Conservation (phyloP, 2,113 vertebrate genomes). For the Oryzias curvinotus region DNA sequence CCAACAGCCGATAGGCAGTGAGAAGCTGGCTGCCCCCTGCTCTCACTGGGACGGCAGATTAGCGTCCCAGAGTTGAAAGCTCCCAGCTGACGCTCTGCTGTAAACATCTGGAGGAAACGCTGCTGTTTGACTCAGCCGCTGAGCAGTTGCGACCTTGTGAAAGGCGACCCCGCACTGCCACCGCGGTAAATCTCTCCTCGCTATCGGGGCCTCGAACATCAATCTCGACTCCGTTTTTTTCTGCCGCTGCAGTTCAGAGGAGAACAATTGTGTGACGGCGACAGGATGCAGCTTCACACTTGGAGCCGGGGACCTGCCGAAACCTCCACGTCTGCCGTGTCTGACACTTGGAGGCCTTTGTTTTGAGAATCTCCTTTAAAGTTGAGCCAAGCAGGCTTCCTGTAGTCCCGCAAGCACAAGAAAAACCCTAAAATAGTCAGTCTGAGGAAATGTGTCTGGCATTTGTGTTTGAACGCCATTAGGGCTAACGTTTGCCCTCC, state of each 20-base stretch:
- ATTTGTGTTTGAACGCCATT: background rate
- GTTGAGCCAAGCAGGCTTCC: slow-evolving; percentile 38
- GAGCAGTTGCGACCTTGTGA: background rate
- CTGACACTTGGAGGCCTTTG: slow-evolving; percentile 35
- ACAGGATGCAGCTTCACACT: slow-evolving; percentile 72
- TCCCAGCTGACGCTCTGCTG: slow-evolving; percentile 35
- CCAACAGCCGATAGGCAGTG: slow-evolving; percentile 50
- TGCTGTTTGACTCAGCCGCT: background rate
- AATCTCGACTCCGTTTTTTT: background rate
- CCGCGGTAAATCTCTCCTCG: background rate
- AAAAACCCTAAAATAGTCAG: slow-evolving; percentile 14
- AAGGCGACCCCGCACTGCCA: background rate
- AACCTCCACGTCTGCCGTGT: slow-evolving; percentile 9
- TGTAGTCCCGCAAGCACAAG: background rate
- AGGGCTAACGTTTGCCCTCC: background rate
- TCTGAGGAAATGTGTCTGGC: slow-evolving; percentile 22
- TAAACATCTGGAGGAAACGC: slow-evolving; percentile 64
- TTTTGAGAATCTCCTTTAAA: slow-evolving; percentile 42
- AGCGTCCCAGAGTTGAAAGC: slow-evolving; percentile 36
- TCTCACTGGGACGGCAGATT: slow-evolving; percentile 44
- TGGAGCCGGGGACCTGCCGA: slow-evolving; percentile 44
- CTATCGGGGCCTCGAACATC: no score
- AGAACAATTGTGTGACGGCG: slow-evolving; percentile 45
- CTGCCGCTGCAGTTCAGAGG: slow-evolving; percentile 7
- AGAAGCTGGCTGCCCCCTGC: slow-evolving; percentile 44